These are phyloP conservation scores for Thymallus thymallus DNA, from an alignment of 2,113 vertebrate genomes.

Conservation along the genomic window DNA sequence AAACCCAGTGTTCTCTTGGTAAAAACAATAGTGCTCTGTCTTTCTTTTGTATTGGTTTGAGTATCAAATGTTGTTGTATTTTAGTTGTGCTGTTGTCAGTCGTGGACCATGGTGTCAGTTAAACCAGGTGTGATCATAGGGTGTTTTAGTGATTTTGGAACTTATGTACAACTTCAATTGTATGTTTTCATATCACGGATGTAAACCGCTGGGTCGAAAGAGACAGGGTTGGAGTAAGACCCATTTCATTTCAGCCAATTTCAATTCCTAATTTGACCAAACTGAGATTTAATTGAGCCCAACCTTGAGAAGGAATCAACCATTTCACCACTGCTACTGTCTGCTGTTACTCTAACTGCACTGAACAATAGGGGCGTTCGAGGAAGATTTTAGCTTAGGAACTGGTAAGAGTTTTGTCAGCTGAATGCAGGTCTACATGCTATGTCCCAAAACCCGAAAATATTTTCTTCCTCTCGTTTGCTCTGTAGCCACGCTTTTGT, in stretches of 20 bases:
- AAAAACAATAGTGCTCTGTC: constrained; percentile 35
- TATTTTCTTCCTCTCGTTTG: constrained; percentile 7
- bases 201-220: too few species aligned
- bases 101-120: neutral
- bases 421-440: too few species aligned
- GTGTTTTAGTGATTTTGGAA: neutral
- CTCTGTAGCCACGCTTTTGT: neutral
- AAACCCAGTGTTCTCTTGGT: constrained; percentile 22
- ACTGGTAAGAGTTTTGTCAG: too few species aligned
- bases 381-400: neutral
- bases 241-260: too few species aligned
- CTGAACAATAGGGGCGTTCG: neutral
- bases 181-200: too few species aligned
- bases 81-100: constrained; percentile 9
- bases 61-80: neutral
- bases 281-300: neutral
- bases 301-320: neutral
- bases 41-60: neutral
- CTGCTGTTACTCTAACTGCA: neutral
- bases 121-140: neutral
- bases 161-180: too few species aligned
- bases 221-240: too few species aligned
- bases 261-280: too few species aligned
- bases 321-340: neutral
- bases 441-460: too few species aligned